Percentiles rank a stretch among this genome's conserved stretches.
Evolutionary conservation across 1,140 invertebrate genomes (phyloP).

Genomic region (Venustaconcha ellipsiformis): DNA sequence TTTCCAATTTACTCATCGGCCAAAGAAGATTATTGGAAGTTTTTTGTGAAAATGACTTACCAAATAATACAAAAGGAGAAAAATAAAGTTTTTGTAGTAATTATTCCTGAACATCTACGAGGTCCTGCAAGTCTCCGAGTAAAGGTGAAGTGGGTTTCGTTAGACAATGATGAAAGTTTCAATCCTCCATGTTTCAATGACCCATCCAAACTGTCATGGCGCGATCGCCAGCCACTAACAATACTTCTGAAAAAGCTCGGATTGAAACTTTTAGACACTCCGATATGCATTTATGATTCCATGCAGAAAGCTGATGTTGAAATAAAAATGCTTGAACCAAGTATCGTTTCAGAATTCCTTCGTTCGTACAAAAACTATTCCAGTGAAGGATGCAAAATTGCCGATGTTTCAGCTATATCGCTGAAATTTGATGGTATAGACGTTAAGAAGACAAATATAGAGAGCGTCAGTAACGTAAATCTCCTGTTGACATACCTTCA

Average conservation of each 20-base stretch:
- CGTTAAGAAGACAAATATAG: constrained; percentile 9
- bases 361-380: constrained; percentile 5
- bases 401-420: not conserved
- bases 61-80: not conserved
- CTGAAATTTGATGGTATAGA: not conserved
- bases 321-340: constrained; percentile 1
- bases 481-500: not conserved
- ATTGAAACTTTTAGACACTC: constrained; percentile 31
- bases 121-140: too few relatives aligned
- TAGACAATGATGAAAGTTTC: not conserved
- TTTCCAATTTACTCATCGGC: constrained; percentile 26
- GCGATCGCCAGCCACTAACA: not conserved
- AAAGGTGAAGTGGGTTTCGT: not conserved
- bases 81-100: not conserved
- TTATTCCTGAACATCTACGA: too few relatives aligned
- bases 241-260: constrained; percentile 16
- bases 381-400: constrained; percentile 10
- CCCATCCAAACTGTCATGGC: not conserved
- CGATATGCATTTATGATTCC: constrained; percentile 3
- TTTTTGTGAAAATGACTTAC: constrained; percentile 10
- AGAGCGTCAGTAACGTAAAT: constrained; percentile 1
- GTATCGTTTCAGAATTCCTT: constrained; percentile 14
- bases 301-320: constrained; percentile 15
- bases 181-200: not conserved
- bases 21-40: constrained; percentile 16